These are phyloP conservation scores for Rhabdophis nuchalis DNA, from an alignment of 2,797 vertebrate genomes.

Conservation along the genomic window DNA sequence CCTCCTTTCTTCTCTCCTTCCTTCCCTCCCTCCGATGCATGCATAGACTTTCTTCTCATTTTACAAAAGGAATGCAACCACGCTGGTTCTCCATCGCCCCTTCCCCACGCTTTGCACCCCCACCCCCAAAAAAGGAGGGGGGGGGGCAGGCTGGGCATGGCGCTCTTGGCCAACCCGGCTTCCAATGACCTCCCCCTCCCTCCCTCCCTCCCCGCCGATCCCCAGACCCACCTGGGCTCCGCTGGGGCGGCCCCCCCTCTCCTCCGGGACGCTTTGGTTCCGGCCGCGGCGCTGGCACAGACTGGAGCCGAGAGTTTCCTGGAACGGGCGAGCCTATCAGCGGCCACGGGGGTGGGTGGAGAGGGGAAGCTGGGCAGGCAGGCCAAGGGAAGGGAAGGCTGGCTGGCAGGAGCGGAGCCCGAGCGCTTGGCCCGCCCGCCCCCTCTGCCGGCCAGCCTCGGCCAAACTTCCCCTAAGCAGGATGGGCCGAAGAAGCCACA, in stretches of 20 bases:
- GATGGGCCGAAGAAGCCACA: neutral
- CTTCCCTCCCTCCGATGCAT: no score
- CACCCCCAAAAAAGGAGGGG: neutral
- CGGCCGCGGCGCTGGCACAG: neutral
- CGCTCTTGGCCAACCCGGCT: no score
- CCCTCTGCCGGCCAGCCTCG: neutral
- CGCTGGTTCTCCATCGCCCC: no score
- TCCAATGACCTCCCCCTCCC: neutral
- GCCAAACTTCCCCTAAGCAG: neutral
- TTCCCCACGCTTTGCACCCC: neutral
- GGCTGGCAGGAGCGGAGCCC: neutral
- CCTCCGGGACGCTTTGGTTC: neutral
- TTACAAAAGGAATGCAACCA: no score
- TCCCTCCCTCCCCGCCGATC: neutral
- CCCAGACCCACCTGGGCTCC: neutral
- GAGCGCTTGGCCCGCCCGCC: neutral
- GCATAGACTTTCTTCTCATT: no score
- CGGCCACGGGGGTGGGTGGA: constrained; percentile 17
- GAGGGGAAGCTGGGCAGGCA: neutral
- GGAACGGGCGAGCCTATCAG: constrained; percentile 45
- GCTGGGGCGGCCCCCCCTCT: neutral
- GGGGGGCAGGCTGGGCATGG: accelerated
- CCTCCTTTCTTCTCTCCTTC: no score
- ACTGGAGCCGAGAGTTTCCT: neutral
- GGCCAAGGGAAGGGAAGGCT: no score